These are phyloP conservation scores for Drosophila colorata DNA, from an alignment of 2,888 invertebrate species.

Conservation along the genomic window DNA sequence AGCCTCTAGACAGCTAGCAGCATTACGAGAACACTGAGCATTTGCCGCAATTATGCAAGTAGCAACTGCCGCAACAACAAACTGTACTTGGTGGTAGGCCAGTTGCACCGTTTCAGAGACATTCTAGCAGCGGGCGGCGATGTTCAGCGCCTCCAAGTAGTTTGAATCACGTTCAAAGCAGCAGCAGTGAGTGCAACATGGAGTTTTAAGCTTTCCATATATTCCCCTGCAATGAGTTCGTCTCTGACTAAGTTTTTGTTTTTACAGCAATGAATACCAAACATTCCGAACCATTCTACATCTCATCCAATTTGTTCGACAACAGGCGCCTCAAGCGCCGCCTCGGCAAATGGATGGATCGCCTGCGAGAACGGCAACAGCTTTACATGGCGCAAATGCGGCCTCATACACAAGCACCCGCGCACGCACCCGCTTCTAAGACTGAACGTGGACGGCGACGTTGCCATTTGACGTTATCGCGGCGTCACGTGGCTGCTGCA, in stretches of 20 bases:
- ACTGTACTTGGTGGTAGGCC: constrained; percentile 67
- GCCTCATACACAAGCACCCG: background rate
- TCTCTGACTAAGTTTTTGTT: background rate
- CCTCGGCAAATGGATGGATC: constrained; percentile 71
- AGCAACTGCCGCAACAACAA: constrained; percentile 56
- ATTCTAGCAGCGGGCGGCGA: constrained; percentile 1
- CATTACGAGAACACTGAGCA: background rate
- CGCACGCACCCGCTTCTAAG: constrained; percentile 40
- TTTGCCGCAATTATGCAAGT: constrained; percentile 76
- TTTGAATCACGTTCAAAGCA: constrained; percentile 9
- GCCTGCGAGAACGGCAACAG: constrained; percentile 57
- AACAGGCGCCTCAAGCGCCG: constrained; percentile 82
- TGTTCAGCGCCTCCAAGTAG: constrained; percentile 9
- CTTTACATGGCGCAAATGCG: constrained; percentile 42
- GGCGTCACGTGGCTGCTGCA: constrained; percentile 59
- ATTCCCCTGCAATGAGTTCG: too few species aligned
- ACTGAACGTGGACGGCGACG: constrained; percentile 52
- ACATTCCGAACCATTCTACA: constrained; percentile 83
- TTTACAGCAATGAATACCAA: constrained; percentile 64
- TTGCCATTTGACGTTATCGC: constrained; percentile 31
- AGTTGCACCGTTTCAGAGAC: constrained; percentile 18
- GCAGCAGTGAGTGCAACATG: constrained; percentile 24
- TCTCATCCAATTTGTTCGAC: constrained; percentile 80
- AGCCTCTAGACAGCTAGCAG: background rate
- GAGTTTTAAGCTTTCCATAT: background rate